These are phyloP conservation scores for Drosophila atroscutellata DNA, from an alignment of 2,888 invertebrate genomes.

Conservation along the genomic window DNA sequence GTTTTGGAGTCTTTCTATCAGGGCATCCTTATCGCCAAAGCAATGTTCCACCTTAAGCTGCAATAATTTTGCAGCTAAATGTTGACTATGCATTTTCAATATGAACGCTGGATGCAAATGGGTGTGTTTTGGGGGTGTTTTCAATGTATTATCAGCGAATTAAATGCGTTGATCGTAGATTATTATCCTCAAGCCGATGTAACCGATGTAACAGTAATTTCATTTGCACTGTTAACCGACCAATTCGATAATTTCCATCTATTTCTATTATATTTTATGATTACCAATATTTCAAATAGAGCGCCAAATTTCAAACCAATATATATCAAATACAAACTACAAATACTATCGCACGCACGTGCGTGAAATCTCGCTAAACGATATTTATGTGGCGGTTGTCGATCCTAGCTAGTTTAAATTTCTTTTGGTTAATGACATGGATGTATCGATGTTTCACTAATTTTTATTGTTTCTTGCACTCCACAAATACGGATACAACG, in stretches of 20 bases:
- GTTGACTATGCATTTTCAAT: constrained; percentile 16
- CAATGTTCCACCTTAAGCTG: constrained; percentile 1
- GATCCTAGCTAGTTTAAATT: not conserved
- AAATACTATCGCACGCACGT: not conserved
- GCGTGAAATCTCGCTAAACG: not conserved
- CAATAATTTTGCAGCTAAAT: constrained; percentile 1
- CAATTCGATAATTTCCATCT: not conserved
- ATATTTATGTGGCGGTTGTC: constrained; percentile 20
- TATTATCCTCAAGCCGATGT: not conserved
- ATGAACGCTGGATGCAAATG: constrained; percentile 7
- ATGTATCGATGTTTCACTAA: not conserved
- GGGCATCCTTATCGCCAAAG: constrained; percentile 21
- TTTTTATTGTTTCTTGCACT: not conserved
- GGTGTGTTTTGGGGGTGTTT: constrained; percentile 35
- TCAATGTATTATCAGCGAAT: constrained; percentile 8
- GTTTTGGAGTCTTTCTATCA: constrained; percentile 20
- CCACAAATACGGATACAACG: not conserved
- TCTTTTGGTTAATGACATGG: not conserved
- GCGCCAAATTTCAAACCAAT: constrained; percentile 13
- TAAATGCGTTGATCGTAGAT: constrained; percentile 7
- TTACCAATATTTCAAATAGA: not conserved
- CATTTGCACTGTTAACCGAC: not conserved
- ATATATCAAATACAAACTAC: not conserved
- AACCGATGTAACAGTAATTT: not conserved
- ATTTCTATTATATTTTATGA: not conserved